These are phyloP conservation scores for Montifringilla adamsi DNA, from an alignment of 2,113 vertebrate genomes.

Conservation along the genomic window DNA sequence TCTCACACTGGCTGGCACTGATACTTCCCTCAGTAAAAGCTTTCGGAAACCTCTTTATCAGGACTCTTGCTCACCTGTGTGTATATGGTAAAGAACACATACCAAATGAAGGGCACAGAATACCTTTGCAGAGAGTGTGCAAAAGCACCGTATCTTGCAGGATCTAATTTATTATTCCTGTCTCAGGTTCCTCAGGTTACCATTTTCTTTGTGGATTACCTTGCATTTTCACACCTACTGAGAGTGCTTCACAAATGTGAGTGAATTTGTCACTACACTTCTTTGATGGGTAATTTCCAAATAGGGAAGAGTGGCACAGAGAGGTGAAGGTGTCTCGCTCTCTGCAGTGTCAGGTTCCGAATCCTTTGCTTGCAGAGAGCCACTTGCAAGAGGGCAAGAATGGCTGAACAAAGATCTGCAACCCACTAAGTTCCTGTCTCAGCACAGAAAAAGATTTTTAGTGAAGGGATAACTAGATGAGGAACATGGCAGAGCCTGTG, in stretches of 20 bases:
- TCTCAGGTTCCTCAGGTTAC: neutral
- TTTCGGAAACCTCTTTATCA: neutral
- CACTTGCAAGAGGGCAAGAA: neutral
- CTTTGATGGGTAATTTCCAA: neutral
- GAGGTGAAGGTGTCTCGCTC: neutral
- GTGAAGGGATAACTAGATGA: neutral
- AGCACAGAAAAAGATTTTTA: neutral
- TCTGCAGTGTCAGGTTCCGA: neutral
- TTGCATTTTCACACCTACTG: neutral
- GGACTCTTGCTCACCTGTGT: neutral
- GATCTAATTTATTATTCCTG: neutral
- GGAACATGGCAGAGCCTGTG: neutral
- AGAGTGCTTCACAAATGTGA: neutral
- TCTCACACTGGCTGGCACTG: neutral
- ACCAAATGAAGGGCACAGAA: neutral
- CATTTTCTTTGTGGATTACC: neutral
- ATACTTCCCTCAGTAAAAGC: neutral
- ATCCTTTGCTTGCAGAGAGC: neutral
- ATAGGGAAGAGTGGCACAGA: neutral
- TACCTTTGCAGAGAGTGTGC: neutral
- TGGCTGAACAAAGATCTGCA: neutral
- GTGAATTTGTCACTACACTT: neutral
- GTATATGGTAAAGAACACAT: neutral
- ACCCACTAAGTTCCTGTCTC: neutral
- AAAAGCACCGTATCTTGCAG: neutral